Conservation (phyloP, 2,888 invertebrate genomes). For the Nemurella pictetii region DNA sequence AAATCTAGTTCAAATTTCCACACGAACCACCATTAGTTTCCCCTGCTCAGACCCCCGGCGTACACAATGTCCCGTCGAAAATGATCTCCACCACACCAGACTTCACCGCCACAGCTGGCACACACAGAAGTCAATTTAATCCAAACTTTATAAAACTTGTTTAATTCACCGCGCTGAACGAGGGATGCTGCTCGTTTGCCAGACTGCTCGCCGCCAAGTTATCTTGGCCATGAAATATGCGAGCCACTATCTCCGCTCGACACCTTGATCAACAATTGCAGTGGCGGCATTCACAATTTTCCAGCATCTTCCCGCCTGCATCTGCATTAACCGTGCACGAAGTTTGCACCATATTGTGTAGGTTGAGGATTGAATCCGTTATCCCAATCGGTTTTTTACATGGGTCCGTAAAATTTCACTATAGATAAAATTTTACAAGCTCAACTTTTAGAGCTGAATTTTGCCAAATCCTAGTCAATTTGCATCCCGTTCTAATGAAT, state of each 20-base stretch:
- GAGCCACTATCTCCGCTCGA: neutral
- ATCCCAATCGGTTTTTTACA: no score
- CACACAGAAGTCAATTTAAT: neutral
- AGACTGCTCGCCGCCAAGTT: neutral
- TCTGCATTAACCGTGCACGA: no score
- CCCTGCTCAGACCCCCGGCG: neutral
- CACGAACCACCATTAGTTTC: neutral
- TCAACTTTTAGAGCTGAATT: no score
- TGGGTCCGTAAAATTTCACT: no score
- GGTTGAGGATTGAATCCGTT: no score
- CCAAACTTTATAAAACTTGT: neutral
- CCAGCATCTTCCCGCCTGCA: no score
- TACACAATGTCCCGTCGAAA: neutral
- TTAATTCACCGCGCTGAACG: neutral
- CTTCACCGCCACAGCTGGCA: neutral
- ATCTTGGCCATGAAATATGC: neutral
- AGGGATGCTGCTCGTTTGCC: neutral
- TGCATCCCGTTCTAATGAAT: no score
- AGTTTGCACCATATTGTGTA: no score
- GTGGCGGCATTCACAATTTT: no score
- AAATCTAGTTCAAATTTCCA: neutral
- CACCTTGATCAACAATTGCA: neutral
- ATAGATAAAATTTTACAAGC: no score
- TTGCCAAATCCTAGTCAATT: no score
- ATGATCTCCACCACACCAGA: neutral